Percentiles rank a stretch among this genome's conserved stretches.
phyloP scores from a whole-genome alignment of 2,888 invertebrate genomes.

The Labia minor region DNA sequence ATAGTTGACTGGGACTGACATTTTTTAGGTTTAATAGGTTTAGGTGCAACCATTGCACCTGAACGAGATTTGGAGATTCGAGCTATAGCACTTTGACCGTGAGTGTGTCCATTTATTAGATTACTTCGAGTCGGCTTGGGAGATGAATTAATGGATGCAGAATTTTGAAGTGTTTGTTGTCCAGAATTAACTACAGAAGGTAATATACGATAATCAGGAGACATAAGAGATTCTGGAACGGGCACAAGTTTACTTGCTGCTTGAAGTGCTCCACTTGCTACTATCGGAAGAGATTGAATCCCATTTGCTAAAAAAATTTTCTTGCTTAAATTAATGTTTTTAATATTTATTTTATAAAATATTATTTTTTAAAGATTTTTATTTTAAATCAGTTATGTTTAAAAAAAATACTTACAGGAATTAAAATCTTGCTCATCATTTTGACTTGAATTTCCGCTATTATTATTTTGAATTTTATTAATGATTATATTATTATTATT shows the following conservation, averaged over 20 bases:
- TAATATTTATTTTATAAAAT: no score
- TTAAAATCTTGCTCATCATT: background rate
- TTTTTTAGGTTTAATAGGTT: slow-evolving; percentile 4
- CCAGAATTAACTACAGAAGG: background rate
- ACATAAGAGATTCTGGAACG: slow-evolving; percentile 77
- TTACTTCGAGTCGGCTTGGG: slow-evolving; percentile 20
- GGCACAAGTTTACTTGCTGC: slow-evolving; percentile 79
- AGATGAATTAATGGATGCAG: slow-evolving; percentile 18
- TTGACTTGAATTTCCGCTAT: background rate
- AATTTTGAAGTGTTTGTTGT: background rate
- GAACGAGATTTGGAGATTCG: slow-evolving; percentile 17
- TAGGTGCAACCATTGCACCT: background rate
- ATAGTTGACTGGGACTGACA: background rate
- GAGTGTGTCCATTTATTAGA: slow-evolving; percentile 15
- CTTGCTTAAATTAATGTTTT: no score
- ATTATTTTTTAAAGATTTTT: no score
- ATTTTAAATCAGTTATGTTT: no score
- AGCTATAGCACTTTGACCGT: background rate
- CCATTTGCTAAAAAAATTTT: background rate
- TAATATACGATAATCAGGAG: slow-evolving; percentile 57
- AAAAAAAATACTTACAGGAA: background rate
- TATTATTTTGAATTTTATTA: background rate
- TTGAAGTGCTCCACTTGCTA: slow-evolving; percentile 43
- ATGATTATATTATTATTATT: slow-evolving; percentile 30
- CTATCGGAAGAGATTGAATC: background rate